These are phyloP conservation scores for Planiliza haematocheilus DNA, from an alignment of 2,113 vertebrate species.

Conservation along the genomic window DNA sequence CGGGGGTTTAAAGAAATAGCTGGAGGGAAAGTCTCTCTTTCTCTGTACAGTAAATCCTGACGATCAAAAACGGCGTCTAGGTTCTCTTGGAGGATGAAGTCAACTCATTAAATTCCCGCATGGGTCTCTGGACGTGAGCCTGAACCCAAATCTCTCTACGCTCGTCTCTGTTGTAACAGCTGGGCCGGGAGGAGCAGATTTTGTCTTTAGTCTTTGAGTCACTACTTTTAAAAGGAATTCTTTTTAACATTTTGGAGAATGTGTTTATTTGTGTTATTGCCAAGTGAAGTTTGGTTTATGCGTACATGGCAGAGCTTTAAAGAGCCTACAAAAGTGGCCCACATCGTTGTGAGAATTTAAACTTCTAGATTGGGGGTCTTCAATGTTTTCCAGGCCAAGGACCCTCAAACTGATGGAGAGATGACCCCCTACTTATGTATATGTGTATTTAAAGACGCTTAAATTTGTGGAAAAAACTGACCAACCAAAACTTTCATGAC, in stretches of 20 bases:
- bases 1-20: neutral
- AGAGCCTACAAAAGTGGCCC: no score
- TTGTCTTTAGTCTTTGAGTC: neutral
- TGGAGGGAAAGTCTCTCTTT: neutral
- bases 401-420: no score
- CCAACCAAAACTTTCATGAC: no score
- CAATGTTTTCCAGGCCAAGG: no score
- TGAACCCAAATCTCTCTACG: neutral
- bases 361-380: no score
- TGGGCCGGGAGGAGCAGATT: neutral
- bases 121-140: neutral
- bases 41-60: constrained; percentile 6
- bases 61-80: neutral
- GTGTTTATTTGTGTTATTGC: constrained; percentile 6
- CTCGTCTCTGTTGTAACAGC: constrained; percentile 2
- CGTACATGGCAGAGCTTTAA: no score
- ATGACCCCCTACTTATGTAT: no score
- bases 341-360: no score
- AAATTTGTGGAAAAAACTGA: no score
- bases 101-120: constrained; percentile 34
- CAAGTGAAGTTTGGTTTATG: no score
- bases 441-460: no score
- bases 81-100: constrained; percentile 27
- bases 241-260: neutral
- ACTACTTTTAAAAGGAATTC: constrained; percentile 8